These are phyloP conservation scores for Venturia canescens DNA, from an alignment of 1,140 invertebrate species.

Conservation along the genomic window DNA sequence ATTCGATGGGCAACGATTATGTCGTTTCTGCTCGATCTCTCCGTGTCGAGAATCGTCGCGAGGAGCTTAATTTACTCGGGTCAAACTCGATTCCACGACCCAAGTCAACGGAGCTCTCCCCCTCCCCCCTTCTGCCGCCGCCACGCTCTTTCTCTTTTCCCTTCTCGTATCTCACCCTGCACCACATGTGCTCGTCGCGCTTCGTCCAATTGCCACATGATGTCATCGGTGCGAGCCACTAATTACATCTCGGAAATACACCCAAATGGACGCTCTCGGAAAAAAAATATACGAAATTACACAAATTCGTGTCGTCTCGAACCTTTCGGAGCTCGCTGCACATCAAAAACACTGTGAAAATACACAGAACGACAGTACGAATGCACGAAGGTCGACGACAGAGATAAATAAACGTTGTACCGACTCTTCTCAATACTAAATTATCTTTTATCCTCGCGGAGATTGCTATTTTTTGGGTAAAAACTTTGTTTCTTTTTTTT, in stretches of 20 bases:
- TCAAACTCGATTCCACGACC: constrained; percentile 53
- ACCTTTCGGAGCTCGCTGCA: too few relatives aligned
- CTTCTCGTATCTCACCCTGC: constrained; percentile 30
- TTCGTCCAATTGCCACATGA: constrained; percentile 56
- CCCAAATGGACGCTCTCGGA: constrained; percentile 43
- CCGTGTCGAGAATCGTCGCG: constrained; percentile 19
- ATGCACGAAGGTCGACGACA: too few relatives aligned
- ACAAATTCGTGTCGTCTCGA: neutral
- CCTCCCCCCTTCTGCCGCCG: neutral
- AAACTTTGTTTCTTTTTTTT: too few relatives aligned
- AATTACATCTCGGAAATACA: constrained; percentile 53
- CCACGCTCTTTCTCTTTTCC: too few relatives aligned
- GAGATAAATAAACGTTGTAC: too few relatives aligned
- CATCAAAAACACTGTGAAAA: neutral
- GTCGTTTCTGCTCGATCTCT: neutral
- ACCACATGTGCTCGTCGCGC: constrained; percentile 48
- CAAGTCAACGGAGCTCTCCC: constrained; percentile 4
- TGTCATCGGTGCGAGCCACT: constrained; percentile 47
- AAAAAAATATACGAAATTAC: constrained; percentile 22
- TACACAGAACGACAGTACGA: neutral
- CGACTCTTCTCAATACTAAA: too few relatives aligned
- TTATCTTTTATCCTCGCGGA: too few relatives aligned
- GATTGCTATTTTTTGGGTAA: too few relatives aligned
- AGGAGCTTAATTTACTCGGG: constrained; percentile 51
- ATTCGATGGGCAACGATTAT: neutral